Conservation (phyloP, 2,797 vertebrate species). For the Bovichtus variegatus region DNA sequence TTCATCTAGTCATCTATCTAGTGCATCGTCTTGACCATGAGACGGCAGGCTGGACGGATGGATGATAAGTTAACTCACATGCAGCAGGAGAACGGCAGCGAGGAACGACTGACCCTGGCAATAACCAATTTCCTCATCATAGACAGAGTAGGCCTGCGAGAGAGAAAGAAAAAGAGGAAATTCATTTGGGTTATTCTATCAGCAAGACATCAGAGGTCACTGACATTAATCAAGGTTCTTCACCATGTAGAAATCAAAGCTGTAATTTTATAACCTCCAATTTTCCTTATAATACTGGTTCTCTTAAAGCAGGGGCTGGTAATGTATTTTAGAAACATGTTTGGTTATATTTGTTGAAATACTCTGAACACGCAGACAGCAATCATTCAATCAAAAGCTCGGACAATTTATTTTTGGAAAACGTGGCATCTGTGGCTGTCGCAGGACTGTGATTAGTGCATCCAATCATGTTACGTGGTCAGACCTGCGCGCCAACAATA, state of each 20-base stretch:
- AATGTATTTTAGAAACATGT: too few species aligned
- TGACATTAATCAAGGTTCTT: slow-evolving; percentile 3
- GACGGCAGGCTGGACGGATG: neutral
- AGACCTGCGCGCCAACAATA: too few species aligned
- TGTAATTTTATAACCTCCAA: neutral
- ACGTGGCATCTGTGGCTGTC: too few species aligned
- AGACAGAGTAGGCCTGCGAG: slow-evolving; percentile 95
- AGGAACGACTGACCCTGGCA: slow-evolving; percentile 99
- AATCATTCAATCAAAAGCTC: too few species aligned
- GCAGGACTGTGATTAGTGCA: too few species aligned
- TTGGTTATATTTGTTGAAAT: too few species aligned
- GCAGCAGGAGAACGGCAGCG: slow-evolving; percentile 95
- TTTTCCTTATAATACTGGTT: too few species aligned
- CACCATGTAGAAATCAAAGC: too few species aligned
- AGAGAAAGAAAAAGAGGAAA: slow-evolving; percentile 16
- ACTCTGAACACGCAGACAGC: too few species aligned
- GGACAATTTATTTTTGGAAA: too few species aligned
- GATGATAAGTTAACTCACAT: slow-evolving; percentile 88
- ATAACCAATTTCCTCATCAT: slow-evolving; percentile 97
- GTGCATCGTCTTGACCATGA: neutral
- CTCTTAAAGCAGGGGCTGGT: too few species aligned
- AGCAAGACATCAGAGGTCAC: neutral
- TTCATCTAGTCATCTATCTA: neutral
- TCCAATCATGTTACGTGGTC: too few species aligned
- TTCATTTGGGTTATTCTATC: neutral